These are phyloP conservation scores for Cantharis lateralis DNA, from an alignment of 2,888 invertebrate genomes.

Conservation along the genomic window DNA sequence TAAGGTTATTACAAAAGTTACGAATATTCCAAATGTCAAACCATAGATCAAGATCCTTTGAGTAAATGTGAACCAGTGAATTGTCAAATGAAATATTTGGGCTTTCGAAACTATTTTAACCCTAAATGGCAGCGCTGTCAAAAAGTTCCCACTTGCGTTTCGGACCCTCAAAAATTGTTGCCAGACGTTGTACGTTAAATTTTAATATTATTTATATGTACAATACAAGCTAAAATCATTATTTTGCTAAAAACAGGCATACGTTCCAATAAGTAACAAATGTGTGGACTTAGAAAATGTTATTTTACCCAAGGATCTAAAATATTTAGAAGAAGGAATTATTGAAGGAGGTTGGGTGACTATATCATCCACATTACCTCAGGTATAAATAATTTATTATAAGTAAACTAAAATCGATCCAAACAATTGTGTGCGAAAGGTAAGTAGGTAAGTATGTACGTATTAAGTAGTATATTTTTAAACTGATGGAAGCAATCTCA, in stretches of 20 bases:
- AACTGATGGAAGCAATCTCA: too few relatives aligned
- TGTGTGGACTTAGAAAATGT: slow-evolving; percentile 52
- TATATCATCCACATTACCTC: not conserved
- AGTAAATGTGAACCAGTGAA: slow-evolving; percentile 59
- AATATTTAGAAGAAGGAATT: slow-evolving; percentile 38
- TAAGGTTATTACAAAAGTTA: slow-evolving; percentile 32
- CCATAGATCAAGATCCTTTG: slow-evolving; percentile 57
- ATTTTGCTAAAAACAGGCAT: slow-evolving; percentile 44
- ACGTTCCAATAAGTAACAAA: slow-evolving; percentile 52
- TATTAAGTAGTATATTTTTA: too few relatives aligned
- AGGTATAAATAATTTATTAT: slow-evolving; percentile 1
- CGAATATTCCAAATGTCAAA: slow-evolving; percentile 41
- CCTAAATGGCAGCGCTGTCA: slow-evolving; percentile 47
- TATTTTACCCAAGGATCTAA: slow-evolving; percentile 45
- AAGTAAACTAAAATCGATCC: not conserved
- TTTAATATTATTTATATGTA: not conserved
- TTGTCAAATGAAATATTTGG: slow-evolving; percentile 62
- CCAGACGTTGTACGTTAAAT: slow-evolving; percentile 48
- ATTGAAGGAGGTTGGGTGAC: slow-evolving; percentile 17
- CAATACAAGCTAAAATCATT: not conserved
- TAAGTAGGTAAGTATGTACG: not conserved
- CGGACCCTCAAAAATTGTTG: slow-evolving; percentile 43
- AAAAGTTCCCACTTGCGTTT: slow-evolving; percentile 51
- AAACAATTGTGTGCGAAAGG: not conserved
- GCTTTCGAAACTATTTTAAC: slow-evolving; percentile 59